phyloP scores from a whole-genome alignment of 2,797 vertebrate species.

The Uromys caudimaculatus region DNA sequence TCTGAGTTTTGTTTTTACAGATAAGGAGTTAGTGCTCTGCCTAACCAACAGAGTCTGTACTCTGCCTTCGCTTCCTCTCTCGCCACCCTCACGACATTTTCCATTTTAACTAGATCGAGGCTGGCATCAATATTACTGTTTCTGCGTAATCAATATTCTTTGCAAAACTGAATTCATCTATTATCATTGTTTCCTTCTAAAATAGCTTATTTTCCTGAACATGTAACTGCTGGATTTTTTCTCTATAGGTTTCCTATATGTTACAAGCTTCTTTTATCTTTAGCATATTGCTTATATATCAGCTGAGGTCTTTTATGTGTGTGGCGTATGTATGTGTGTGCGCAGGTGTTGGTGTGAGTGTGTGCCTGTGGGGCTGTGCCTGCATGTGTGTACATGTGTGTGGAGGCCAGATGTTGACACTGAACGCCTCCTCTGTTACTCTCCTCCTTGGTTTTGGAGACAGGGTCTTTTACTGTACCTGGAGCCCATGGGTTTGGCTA shows the following conservation, averaged over 20 bases:
- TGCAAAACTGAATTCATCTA: background rate
- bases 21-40: background rate
- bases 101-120: background rate
- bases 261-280: background rate
- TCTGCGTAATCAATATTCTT: background rate
- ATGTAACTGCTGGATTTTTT: background rate
- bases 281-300: background rate
- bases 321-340: background rate
- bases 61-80: background rate
- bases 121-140: background rate
- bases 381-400: background rate
- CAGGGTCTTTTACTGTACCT: background rate
- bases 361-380: background rate
- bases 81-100: background rate
- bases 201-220: conserved; percentile 4
- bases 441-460: background rate
- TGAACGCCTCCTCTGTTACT: background rate
- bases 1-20: background rate
- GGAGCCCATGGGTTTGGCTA: background rate
- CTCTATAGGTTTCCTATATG: background rate
- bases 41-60: too few species aligned
- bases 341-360: background rate
- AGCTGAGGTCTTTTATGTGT: background rate
- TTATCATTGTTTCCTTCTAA: background rate
- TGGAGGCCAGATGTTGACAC: background rate